Evolutionary conservation across 2,888 invertebrate genomes (phyloP), one percentile per base, ranked within the genome.

Genomic region (Diloba caeruleocephala): DNA sequence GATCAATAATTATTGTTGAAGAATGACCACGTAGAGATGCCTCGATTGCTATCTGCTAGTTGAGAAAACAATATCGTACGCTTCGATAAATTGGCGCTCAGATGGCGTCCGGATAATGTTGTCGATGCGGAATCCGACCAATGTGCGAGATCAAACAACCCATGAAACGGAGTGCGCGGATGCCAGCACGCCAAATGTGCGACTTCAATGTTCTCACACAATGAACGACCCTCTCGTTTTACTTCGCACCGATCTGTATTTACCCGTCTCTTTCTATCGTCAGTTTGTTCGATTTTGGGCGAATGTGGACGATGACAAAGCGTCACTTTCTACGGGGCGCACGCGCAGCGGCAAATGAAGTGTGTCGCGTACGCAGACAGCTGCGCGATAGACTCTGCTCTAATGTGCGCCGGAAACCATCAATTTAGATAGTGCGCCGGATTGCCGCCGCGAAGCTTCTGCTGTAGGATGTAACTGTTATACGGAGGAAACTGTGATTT

Each of bases 321-420:
- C 86, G 87, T 88, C 82, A 90, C 90, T 92, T 90, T 93, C 91
- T 90, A 89, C 83, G 78, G 80, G 65, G 84, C 87, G 88, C 90
- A 88, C 88, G 92, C 90, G 90, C 87, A 87, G 71, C 79, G 81
- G 79, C 89, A 89, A 90, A 89, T 91, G 91, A 90, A 92, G 92
- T 92, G 92, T 92, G 92, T 90, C 91, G 91, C 87, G 84, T 81
- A 80, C 82, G 78, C 82, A 85, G 90, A 87, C 90, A 90, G 90
- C 88, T 90, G 90, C 85, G 81, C 88, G 86, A 88, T 89, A 88
- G 85, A 85, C 81, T 81, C 76, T 74, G 80, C 78, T 85, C 87
- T 87, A 91, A 91, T 88, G 87, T 86, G 78, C 89, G 77, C 90
- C 92, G 93, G 93, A 93, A 93, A 87, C 89, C 85, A 93, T 92